Base-by-base conservation (phyloP, 2,797 vertebrate species). In the Molossus alvarezi region DNA sequence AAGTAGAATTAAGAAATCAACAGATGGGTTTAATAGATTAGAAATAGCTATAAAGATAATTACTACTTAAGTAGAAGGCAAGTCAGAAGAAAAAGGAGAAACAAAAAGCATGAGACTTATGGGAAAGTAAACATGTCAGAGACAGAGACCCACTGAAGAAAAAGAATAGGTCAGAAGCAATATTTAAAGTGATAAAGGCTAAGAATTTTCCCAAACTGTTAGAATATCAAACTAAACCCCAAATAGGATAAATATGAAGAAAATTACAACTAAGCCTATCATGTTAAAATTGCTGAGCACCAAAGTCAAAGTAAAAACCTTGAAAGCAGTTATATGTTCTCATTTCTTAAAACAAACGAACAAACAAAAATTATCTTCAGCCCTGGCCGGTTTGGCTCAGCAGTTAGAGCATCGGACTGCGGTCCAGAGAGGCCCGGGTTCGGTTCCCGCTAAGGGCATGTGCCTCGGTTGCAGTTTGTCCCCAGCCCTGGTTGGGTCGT, bases 151-250 rank as follows among this genome's bases (percentile, higher is more conserved):
- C 10, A 25, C 21, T 62, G 51, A 75, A 37, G 20, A 77, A 82
- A 60, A 51, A 64, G 9, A 65, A 84, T 29, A 20, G 65, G 14
- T 88, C 64, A 83, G 86, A 86, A 48, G 23, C 23, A 86, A 67
- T 82, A 84, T n/a, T 53, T 91, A 65, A 92, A 86, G 62, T 23
- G n/a, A 81, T 57, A 83, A 88, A 91, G 60, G 45, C 67, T 91
- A 71, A 75, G 48, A 67, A 79, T 75, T 92, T 95, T 18, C 88
- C 71, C 21, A 48, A 90, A 80, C 51, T 84, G 67, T 21, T 80
- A 94, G 92, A 96, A 73, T 72, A 91, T 55, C 72, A 96, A 94
- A 64, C 20, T 76, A 94, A 91, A 75, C 1, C 60, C 27, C 45
- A 83, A 83, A 62, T 45, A 90, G 21, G 14, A 53, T 87, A 96